Evolutionary conservation across 1,140 invertebrate genomes (phyloP).

Genomic region (Vanessa atalanta): DNA sequence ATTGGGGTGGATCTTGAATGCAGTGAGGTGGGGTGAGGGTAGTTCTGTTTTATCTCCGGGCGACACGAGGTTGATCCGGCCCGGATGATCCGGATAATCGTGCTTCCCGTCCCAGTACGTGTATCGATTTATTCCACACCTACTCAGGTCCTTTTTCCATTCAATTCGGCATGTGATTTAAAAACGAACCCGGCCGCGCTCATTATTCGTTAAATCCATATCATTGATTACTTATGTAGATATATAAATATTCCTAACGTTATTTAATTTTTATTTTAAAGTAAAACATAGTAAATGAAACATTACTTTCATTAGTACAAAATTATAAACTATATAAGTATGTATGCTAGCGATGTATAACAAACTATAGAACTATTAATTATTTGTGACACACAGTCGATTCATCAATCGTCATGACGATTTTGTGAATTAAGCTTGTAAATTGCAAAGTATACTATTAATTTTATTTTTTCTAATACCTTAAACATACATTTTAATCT

Average conservation of each 20-base stretch:
- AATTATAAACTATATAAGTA: no score
- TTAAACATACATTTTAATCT: not conserved
- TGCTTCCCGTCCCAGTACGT: constrained; percentile 48
- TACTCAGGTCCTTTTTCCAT: constrained; percentile 19
- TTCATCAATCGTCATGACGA: no score
- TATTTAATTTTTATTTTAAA: not conserved
- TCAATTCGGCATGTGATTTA: constrained; percentile 6
- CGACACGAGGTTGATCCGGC: constrained; percentile 74
- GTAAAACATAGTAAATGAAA: no score
- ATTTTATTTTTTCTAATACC: not conserved
- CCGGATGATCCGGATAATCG: constrained; percentile 76
- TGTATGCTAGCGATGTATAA: no score
- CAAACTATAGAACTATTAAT: no score
- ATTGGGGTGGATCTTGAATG: constrained; percentile 35
- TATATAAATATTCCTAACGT: not conserved
- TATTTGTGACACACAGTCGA: no score
- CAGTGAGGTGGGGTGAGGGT: constrained; percentile 42
- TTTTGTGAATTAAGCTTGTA: no score
- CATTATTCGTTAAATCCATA: not conserved
- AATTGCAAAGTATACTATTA: no score
- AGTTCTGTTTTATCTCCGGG: constrained; percentile 71
- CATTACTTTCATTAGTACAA: no score
- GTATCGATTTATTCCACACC: constrained; percentile 50
- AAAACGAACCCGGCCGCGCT: not conserved
- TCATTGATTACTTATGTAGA: not conserved